These are phyloP conservation scores for Drosophila siamana DNA, from an alignment of 2,888 invertebrate species.

Conservation along the genomic window DNA sequence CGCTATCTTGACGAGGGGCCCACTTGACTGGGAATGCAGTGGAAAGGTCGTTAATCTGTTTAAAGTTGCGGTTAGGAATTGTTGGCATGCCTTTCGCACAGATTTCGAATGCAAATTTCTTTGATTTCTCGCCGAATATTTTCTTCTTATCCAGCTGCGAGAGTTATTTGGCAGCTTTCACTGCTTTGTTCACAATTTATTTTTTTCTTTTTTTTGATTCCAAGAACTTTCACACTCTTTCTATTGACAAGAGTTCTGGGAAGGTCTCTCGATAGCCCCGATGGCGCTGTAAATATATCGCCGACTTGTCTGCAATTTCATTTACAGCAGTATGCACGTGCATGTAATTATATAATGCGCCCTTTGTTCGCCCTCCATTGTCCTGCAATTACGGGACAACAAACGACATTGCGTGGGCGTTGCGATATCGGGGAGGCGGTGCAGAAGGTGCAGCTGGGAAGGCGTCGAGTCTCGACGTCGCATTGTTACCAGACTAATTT, in stretches of 20 bases:
- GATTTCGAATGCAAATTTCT: conserved; percentile 6
- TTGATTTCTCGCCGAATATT: conserved; percentile 24
- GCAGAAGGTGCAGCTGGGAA: conserved; percentile 1
- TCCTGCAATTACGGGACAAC: conserved; percentile 31
- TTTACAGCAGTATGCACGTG: conserved; percentile 17
- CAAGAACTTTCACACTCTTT: conserved; percentile 5
- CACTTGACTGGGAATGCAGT: conserved; percentile 13
- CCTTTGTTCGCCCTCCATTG: conserved; percentile 21
- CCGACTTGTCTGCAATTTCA: conserved; percentile 12
- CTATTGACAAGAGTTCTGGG: background rate
- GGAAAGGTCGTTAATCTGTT: conserved; percentile 47
- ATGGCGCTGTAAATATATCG: conserved; percentile 11
- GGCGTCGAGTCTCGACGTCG: conserved; percentile 2
- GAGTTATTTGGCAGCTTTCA: background rate
- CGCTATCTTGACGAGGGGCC: conserved; percentile 19
- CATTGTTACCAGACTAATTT: conserved; percentile 46
- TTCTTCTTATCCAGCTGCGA: conserved; percentile 1
- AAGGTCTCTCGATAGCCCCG: conserved; percentile 8
- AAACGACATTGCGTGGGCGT: background rate
- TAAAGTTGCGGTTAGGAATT: conserved; percentile 19
- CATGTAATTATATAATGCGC: conserved; percentile 43
- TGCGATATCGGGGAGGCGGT: background rate
- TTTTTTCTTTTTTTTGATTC: background rate
- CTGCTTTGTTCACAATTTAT: background rate
- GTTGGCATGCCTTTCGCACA: background rate